These are phyloP conservation scores for Aricia artaxerxes DNA, from an alignment of 2,888 invertebrate genomes.

Conservation along the genomic window DNA sequence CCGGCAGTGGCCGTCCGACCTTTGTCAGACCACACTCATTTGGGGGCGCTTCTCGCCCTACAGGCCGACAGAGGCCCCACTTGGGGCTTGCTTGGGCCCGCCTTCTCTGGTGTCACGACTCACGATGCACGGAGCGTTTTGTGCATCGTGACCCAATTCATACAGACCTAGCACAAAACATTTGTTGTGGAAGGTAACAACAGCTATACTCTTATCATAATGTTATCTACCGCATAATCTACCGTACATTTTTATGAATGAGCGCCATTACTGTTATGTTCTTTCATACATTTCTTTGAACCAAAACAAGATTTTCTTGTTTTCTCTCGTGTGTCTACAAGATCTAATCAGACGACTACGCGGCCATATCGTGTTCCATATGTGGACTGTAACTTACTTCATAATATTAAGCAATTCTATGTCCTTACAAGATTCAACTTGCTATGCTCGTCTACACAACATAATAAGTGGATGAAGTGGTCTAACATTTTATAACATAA, in stretches of 20 bases:
- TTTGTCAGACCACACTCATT: too few species aligned
- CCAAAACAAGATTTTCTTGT: conserved; percentile 23
- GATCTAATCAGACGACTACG: neutral
- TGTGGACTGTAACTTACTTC: neutral
- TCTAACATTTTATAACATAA: too few species aligned
- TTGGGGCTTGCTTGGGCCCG: too few species aligned
- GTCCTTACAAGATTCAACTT: too few species aligned
- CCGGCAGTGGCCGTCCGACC: too few species aligned
- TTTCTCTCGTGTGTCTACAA: neutral
- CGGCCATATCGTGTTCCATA: neutral
- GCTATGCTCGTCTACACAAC: neutral
- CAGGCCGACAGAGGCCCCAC: too few species aligned
- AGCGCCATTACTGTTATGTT: neutral
- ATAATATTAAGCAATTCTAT: too few species aligned
- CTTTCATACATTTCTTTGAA: conserved; percentile 28
- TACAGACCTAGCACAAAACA: neutral
- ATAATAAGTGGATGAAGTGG: too few species aligned
- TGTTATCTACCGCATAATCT: neutral
- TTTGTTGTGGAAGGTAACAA: neutral
- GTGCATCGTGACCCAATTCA: too few species aligned
- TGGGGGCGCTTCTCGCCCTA: too few species aligned
- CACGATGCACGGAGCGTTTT: too few species aligned
- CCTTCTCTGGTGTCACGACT: too few species aligned
- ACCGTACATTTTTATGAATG: conserved; percentile 22
- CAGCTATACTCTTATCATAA: neutral